Base-by-base conservation (phyloP, 2,797 vertebrate species). In the Chromobotia macracanthus region DNA sequence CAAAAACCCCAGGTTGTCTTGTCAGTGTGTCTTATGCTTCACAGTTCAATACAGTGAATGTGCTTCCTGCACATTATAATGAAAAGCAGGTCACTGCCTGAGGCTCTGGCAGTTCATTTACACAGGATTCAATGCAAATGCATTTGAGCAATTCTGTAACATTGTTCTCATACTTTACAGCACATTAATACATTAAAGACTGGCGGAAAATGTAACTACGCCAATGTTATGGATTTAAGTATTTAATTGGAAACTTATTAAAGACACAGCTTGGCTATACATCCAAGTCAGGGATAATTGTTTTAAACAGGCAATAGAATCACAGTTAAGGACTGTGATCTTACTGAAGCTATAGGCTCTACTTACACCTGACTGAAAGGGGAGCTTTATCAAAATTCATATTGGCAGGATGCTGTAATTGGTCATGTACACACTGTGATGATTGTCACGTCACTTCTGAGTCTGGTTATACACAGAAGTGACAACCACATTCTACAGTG, bases 31-130 rank as follows among this genome's bases (percentile, higher is more conserved):
- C 25, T 50, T 25, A 46, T 6, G 19, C 58, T 58, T 66, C 55
- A 63, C 15, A 64, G 71, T 79, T 75, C 72, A 79, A 65, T 69
- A 63, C 18, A 80, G 80, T 77, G 83, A 89, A 90, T 80, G 83
- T 87, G 82, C 80, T 83, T 89, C 86, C 82, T 87, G 81, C 86
- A 84, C 86, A 86, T 86, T 73, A 77, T 72, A 87, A 84, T 86
- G 83, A 85, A 89, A 92, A 90, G 84, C 86, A 91, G 89, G 89
- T 91, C 88, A 91, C 72, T 67, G 87, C 86, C 88, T 86, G 72
- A 82, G 65, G 56, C 77, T 35, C 48, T 72, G 67, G 61, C 84
- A 50, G 6, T 83, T 73, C 83, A 76, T 75, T 86, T 89, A 85
- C 78, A 78, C 84, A 80, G 75, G 28, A 60, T 82, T 86, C 69